Evolutionary conservation across 1,140 invertebrate genomes (phyloP), one percentile per base, ranked within the genome.

Genomic region (Drosophila lini): DNA sequence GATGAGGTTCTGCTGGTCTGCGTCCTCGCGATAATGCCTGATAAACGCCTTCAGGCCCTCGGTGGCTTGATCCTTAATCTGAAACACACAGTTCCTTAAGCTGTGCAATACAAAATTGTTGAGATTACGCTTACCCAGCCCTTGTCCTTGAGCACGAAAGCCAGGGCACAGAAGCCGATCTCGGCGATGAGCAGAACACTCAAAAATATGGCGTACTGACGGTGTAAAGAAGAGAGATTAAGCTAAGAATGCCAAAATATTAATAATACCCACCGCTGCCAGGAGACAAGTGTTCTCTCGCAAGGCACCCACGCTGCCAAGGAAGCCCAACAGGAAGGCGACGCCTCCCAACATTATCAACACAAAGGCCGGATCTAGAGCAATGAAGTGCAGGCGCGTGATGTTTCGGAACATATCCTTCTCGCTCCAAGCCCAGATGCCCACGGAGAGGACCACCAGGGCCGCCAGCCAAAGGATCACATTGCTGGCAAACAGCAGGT

Each of bases 401-500:
- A 99, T 94, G 93, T 98, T 99, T 89, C 96, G 97, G 91, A 99
- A 98, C 70, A 97, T 98, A 91, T 99, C 97, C 93, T 99, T 99
- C 92, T 99, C 98, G 44, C 96, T 96, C 97, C 98, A 99, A 52
- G 98, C 98, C 98, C 98, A 99, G 53, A 98, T 94, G 44, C 98
- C 98, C 52, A 99, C 95, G 7, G 96, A 97, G 88, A 98, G 94
- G 65, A 99, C 95, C 32, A 95, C 94, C 22, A 98, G 93, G 10
- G 98, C 98, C 47, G 97, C 93, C 82, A 98, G 94, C 97, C 98
- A 99, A 94, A 99, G 98, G 81, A 99, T 94, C 73, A 99, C 98
- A 94, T 99, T 99, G 93, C 98, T 98, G 92, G 97, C 96, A 94
- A 99, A 99, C 83, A 99, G 98, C 92, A 98, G 95, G 94, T 99